A percentile compares a stretch with the other conserved stretches of the same genome.
Conservation (phyloP, 2,797 vertebrate genomes). For the Petrocephalus sullivani region DNA sequence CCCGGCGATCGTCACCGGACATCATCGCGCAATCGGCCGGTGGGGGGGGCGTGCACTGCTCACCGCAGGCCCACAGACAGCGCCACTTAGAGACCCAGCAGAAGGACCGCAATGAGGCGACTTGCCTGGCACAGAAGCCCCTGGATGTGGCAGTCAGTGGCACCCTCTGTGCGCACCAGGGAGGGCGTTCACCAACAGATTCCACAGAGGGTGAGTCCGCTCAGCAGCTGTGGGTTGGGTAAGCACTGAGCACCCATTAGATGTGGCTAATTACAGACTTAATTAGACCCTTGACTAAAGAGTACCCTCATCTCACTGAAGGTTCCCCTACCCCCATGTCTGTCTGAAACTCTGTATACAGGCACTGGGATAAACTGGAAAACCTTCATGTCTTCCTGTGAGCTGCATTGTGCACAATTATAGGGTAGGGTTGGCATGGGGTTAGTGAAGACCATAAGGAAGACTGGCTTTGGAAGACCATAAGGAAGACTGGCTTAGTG, state of each 20-base stretch:
- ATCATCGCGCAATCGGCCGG: conserved; percentile 58
- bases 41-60: conserved; percentile 57
- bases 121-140: conserved; percentile 5
- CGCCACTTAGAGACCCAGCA: conserved; percentile 24
- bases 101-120: conserved; percentile 22
- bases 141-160: conserved; percentile 16
- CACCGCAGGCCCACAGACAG: conserved; percentile 60
- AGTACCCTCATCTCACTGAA: background rate
- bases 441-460: background rate
- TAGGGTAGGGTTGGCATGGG: background rate
- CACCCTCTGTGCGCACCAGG: conserved; percentile 18
- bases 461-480: no score
- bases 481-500: no score
- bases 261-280: background rate
- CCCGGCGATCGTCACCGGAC: conserved; percentile 74
- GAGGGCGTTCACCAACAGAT: conserved; percentile 12
- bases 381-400: background rate
- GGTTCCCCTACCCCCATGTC: background rate
- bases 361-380: background rate
- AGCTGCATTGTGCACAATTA: background rate
- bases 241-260: background rate
- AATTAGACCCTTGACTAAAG: conserved; percentile 2
- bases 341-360: background rate
- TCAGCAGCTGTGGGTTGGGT: background rate
- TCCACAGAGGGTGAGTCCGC: conserved; percentile 43